Conservation (phyloP, 2,888 invertebrate species). For the Ormyrus thymus region DNA sequence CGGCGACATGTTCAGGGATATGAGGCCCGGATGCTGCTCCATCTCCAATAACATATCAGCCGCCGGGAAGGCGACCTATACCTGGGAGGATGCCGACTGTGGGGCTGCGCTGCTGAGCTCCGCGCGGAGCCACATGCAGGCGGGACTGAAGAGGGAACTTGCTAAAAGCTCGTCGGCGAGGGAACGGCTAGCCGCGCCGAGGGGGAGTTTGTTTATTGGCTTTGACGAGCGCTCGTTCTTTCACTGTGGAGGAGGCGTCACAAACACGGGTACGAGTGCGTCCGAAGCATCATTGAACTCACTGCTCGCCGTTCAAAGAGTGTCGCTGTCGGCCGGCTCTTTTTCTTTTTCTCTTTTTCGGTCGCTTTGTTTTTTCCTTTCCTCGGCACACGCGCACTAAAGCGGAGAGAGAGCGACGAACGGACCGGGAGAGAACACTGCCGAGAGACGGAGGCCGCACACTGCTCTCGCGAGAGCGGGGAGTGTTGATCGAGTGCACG, state of each 20-base stretch:
- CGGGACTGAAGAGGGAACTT: background rate
- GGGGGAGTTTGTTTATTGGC: too few species aligned
- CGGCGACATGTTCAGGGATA: slow-evolving; percentile 92
- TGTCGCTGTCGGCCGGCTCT: slow-evolving; percentile 2
- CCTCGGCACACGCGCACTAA: too few species aligned
- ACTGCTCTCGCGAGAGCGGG: slow-evolving; percentile 15
- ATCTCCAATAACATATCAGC: slow-evolving; percentile 87
- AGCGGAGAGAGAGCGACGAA: too few species aligned
- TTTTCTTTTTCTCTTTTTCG: slow-evolving; percentile 13
- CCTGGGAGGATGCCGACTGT: background rate
- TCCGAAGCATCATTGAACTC: slow-evolving; percentile 50
- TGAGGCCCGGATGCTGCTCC: slow-evolving; percentile 90
- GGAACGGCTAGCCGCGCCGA: too few species aligned
- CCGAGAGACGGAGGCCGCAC: too few species aligned
- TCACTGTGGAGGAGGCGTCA: slow-evolving; percentile 18
- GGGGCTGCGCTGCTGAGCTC: background rate
- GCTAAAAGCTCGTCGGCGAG: background rate
- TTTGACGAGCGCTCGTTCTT: background rate
- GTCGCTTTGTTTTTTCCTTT: too few species aligned
- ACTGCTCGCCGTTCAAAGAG: background rate
- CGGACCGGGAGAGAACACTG: too few species aligned
- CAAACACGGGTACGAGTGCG: slow-evolving; percentile 44
- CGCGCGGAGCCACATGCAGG: slow-evolving; percentile 42
- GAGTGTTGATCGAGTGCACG: too few species aligned
- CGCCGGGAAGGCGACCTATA: slow-evolving; percentile 17